Conservation (phyloP, 2,888 invertebrate genomes). For the Drosophila atripex region DNA sequence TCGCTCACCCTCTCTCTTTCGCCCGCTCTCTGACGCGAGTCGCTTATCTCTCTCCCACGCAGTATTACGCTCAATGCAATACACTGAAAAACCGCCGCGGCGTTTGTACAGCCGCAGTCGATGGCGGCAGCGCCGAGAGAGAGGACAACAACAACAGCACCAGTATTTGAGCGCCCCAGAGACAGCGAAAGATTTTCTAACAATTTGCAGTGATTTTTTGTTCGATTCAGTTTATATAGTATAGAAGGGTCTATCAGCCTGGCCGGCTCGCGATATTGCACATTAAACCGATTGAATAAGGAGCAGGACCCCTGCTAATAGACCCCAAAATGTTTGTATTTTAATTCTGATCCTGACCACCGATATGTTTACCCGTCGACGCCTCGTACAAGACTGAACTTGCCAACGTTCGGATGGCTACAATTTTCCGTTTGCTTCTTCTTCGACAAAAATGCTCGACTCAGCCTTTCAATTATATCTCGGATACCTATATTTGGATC, state of each 20-base stretch:
- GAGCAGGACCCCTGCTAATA: slow-evolving; percentile 51
- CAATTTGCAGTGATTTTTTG: slow-evolving; percentile 40
- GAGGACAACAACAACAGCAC: slow-evolving; percentile 73
- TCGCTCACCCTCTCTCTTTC: slow-evolving; percentile 22
- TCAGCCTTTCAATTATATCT: slow-evolving; percentile 60
- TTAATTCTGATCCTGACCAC: slow-evolving; percentile 68
- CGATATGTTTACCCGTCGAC: slow-evolving; percentile 85
- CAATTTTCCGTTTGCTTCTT: slow-evolving; percentile 87
- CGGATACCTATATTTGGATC: slow-evolving; percentile 55
- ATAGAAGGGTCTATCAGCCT: slow-evolving; percentile 22
- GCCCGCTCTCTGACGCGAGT: slow-evolving; percentile 8
- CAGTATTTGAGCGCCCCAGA: slow-evolving; percentile 41
- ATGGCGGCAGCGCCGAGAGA: slow-evolving; percentile 65
- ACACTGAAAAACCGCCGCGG: slow-evolving; percentile 71
- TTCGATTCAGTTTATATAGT: slow-evolving; percentile 50
- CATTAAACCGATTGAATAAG: slow-evolving; percentile 18
- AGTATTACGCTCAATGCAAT: slow-evolving; percentile 28
- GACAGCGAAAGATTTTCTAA: slow-evolving; percentile 26
- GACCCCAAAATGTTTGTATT: slow-evolving; percentile 51
- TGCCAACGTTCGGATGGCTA: slow-evolving; percentile 86
- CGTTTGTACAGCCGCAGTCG: slow-evolving; percentile 75
- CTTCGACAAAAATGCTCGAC: slow-evolving; percentile 59
- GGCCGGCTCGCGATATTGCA: slow-evolving; percentile 2
- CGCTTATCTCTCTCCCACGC: slow-evolving; percentile 33
- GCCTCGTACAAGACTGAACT: slow-evolving; percentile 87